Conservation (phyloP, 2,888 invertebrate genomes). For the Rhagophthalmus giganteus region DNA sequence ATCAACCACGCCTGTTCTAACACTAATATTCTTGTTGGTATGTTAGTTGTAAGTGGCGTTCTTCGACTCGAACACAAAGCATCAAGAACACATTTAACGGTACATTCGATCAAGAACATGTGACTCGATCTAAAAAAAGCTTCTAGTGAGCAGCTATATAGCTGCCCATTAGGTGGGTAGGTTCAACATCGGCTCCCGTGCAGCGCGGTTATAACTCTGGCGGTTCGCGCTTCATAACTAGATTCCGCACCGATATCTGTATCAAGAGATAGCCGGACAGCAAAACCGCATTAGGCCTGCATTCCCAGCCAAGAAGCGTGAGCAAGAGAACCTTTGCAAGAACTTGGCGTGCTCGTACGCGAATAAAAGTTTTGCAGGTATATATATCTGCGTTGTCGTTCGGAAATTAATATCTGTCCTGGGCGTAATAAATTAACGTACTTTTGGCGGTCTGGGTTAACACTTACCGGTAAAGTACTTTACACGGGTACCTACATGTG, state of each 20-base stretch:
- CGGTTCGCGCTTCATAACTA: conserved; percentile 44
- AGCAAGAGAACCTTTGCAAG: conserved; percentile 15
- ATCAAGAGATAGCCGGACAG: conserved; percentile 51
- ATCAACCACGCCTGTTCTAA: not conserved
- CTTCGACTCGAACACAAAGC: conserved; percentile 6
- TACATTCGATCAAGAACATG: conserved; percentile 18
- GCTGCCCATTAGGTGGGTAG: conserved; percentile 33
- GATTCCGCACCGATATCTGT: conserved; percentile 52
- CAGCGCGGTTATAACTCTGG: conserved; percentile 42
- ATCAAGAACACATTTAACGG: conserved; percentile 14
- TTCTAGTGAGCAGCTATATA: conserved; percentile 14
- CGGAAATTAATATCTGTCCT: conserved; percentile 12
- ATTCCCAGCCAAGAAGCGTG: conserved; percentile 40
- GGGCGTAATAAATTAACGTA: conserved; percentile 12
- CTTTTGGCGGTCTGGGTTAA: conserved; percentile 18
- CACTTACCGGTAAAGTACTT: conserved; percentile 18
- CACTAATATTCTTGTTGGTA: not conserved
- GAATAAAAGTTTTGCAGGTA: conserved; percentile 21
- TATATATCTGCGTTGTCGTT: conserved; percentile 7
- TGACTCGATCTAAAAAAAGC: conserved; percentile 14
- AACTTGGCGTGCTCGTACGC: conserved; percentile 15
- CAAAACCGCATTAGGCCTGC: conserved; percentile 53
- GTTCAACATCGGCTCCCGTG: conserved; percentile 36
- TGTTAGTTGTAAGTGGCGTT: not conserved
- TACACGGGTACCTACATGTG: conserved; percentile 15